Base-by-base conservation (phyloP, 2,797 vertebrate genomes). In the Gymnoscopelus braueri region DNA sequence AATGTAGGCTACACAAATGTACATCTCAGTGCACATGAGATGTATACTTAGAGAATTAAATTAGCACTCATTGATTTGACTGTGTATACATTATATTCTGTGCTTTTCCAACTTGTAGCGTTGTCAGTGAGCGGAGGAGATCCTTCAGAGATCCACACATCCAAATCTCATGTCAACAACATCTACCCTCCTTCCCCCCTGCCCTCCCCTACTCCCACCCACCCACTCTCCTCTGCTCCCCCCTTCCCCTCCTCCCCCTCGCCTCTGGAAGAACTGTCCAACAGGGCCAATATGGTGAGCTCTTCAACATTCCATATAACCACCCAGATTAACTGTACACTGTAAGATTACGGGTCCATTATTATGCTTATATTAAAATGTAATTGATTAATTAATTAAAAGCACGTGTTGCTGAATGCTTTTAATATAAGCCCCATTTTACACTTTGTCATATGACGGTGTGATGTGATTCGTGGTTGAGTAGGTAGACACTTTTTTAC, bases 241-340 rank as follows among this genome's bases (percentile, higher is more conserved):
- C 11, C 8, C 0, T 53, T 70, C 24, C 57, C 65, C 0, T 5
- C 63, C 6, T 19, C 47, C 4, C 51, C 50, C 19, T 2, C 4
- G 5, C 10, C 39, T 14, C 0, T 3, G 3, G 5, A 0, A 7
- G 89, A 90, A 4, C 77, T 61, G 19, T 0, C 49, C 60, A 79
- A n/a, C 71, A 71, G 89, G 23, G 63, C 72, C 0, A 82, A 75
- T 5, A 80, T 90, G 83, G 90, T 93, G 78, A 84, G 63, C 0
- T 15, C 8, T 1, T 12, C 3, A 32, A n/a, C 39, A 19, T 47
- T 0, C 4, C 26, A 29, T 29, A 29, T 29, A 29, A 3, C 26
- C 26, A 3, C 2, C 26, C 26, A 29, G 26, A 29, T 29, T 3
- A 29, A 29, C 26, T 29, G 26, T 29, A 29, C 26, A 29, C 26